Base-by-base conservation (phyloP, 2,888 invertebrate species). In the Rhagium mordax region DNA sequence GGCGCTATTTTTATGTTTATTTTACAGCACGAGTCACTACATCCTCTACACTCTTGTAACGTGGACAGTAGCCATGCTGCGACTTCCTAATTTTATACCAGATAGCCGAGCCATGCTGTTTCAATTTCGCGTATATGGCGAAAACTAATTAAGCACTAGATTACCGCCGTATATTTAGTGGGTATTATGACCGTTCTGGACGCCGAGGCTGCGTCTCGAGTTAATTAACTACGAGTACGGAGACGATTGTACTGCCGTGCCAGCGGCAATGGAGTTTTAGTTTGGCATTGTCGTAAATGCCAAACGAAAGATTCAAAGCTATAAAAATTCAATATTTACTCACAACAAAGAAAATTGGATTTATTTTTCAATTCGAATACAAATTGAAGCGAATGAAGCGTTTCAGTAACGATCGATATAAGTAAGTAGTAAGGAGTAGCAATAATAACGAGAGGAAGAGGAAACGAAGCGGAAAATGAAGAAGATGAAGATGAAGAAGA, bases 1-100 rank as follows among this genome's bases (percentile, higher is more conserved):
- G 48, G 60, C 61, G 74, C 74, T 73, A 65, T 70, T 68, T 49
- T 48, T 67, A 57, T 24, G 55, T 47, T 41, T 47, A 41, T 65
- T 51, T 21, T 41, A 20, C n/a, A 47, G 33, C 55, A 41, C 66
- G 66, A 67, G 66, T 33, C 53, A 10, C 27, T 21, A n/a, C 24
- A 24, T 33, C 21, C 53, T 61, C 21, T 13, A 27, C 27, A 29
- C 5, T 47, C 41, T 47, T 47, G 3, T 15, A 16, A 61, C 47
- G 61, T 61, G 66, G 57, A 57, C 57, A 27, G 57, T 57, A 29
- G 53, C 65, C 53, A 65, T 53, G 53, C 53, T 53, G 16, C 18
- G 15, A 33, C 65, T 65, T 65, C 65, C 65, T 51, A 65, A 65
- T 53, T 65, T 65, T 65, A 27, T 41, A 51, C 20, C 18, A 3